Percentiles rank a stretch among this genome's conserved stretches.
Evolutionary conservation across 1,140 invertebrate species (phyloP).

Genomic region (Diploscapter pachys): DNA sequence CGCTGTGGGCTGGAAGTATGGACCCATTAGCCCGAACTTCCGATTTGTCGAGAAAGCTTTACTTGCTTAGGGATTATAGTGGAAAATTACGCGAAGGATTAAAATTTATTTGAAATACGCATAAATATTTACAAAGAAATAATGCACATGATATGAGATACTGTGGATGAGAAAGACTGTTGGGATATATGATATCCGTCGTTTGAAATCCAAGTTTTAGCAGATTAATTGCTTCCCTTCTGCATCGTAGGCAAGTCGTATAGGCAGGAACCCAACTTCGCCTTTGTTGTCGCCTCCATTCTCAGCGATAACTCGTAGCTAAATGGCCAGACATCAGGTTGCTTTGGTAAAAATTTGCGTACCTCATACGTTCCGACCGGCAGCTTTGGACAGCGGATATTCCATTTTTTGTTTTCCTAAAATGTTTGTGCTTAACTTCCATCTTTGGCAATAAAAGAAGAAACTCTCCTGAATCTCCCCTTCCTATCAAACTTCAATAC

Average conservation of each 20-base stretch:
- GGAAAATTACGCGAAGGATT: too few relatives aligned
- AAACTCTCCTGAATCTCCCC: too few relatives aligned
- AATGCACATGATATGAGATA: too few relatives aligned
- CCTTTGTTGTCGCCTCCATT: slow-evolving; percentile 35
- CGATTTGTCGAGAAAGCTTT: too few relatives aligned
- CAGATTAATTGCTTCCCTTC: slow-evolving; percentile 33
- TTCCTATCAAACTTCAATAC: too few relatives aligned
- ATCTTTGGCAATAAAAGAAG: background rate
- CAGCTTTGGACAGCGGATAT: slow-evolving; percentile 32
- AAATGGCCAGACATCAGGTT: background rate
- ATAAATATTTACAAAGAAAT: too few relatives aligned
- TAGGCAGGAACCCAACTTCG: slow-evolving; percentile 38
- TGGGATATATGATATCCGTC: too few relatives aligned
- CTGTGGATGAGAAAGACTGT: too few relatives aligned
- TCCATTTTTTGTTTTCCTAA: slow-evolving; percentile 32
- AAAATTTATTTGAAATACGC: too few relatives aligned
- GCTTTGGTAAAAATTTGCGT: background rate
- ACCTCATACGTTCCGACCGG: slow-evolving; percentile 38
- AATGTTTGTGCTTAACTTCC: background rate
- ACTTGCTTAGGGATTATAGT: too few relatives aligned
- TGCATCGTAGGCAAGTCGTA: slow-evolving; percentile 33
- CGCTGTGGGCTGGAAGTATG: too few relatives aligned
- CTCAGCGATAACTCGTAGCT: slow-evolving; percentile 37
- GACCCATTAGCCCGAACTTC: too few relatives aligned
- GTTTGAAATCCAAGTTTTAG: background rate